Evolutionary conservation across 2,797 vertebrate genomes (phyloP).

Genomic region (Cirrhinus molitorella): DNA sequence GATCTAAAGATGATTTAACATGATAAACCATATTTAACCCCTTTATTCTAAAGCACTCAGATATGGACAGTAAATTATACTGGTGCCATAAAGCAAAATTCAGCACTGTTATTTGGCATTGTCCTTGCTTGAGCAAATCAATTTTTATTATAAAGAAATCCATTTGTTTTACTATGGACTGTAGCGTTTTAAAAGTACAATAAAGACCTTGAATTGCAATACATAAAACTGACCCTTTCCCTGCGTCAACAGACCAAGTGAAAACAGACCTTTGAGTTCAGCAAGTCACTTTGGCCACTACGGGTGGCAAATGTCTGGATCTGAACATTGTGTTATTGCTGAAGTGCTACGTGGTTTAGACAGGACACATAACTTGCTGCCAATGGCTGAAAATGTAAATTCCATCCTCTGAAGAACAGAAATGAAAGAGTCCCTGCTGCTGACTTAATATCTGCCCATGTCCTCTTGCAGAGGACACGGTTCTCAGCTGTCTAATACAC

Average conservation of each 20-base stretch:
- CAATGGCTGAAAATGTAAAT: slow-evolving; percentile 17
- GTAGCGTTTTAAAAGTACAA: slow-evolving; percentile 10
- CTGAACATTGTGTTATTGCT: slow-evolving; percentile 23
- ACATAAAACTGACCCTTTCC: background rate
- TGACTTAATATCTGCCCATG: slow-evolving; percentile 5
- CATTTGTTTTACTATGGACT: background rate
- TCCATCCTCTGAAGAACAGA: slow-evolving; percentile 16
- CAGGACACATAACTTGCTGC: slow-evolving; percentile 4
- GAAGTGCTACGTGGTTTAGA: slow-evolving; percentile 7
- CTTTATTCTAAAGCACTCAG: background rate
- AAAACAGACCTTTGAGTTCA: slow-evolving; percentile 24
- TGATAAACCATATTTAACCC: background rate
- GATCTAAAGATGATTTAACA: background rate
- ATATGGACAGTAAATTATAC: background rate
- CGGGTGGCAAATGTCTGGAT: background rate
- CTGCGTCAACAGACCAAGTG: slow-evolving; percentile 6
- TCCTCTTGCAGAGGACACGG: slow-evolving; percentile 26
- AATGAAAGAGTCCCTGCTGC: slow-evolving; percentile 14
- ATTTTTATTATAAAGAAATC: slow-evolving; percentile 1
- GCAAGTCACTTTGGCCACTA: slow-evolving; percentile 12
- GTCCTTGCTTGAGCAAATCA: background rate
- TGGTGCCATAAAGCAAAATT: background rate
- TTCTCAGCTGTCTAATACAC: slow-evolving; percentile 31
- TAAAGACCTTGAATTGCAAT: slow-evolving; percentile 13
- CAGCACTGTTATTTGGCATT: background rate